Base-by-base conservation (phyloP, 2,888 invertebrate species). In the Mechanitis messenoides region DNA sequence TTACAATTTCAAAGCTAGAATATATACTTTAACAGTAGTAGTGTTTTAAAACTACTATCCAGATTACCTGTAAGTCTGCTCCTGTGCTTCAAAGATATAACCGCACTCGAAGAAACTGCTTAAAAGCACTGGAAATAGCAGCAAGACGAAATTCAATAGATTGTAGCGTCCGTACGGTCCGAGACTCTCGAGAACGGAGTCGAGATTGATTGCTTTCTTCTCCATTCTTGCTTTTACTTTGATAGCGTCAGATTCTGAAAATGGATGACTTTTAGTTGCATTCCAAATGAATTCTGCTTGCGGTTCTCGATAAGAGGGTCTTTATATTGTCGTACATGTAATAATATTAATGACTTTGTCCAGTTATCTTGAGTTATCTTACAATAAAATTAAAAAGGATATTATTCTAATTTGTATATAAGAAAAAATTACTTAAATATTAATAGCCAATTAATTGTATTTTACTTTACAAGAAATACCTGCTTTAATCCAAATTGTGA, bases 71-170 rank as follows among this genome's bases (percentile, higher is more conserved):
- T 89, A 89, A 60, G 69, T 69, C 46, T 81, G 79, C 66, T 84
- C 81, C 63, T 84, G 84, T 0, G 89, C 89, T 74, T 90, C 89
- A 73, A 88, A 90, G 61, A 90, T 88, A 68, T 84, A 90, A 1
- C 89, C 89, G 65, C 88, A 87, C 59, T 89, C 89, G 63, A 83
- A 89, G 76, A 89, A 89, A 66, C 84, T 83, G 72, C 88, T 89
- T 68, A 90, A 66, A 50, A 89, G 68, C 58, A 89, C 72, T 5
- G 89, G 89, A 65, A 83, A 89, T 2, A 90, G 78, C 1, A 90
- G 72, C 1, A 90, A 70, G 7, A 82, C 85, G 68, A 88, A 90
- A 71, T 88, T 88, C 68, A 90, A 71, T 53, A 89, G 72, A 72
- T 90, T 90, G 73, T 87, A 90, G 65, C 87, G 77, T 11, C 89